Evolutionary conservation across 1,140 invertebrate species (phyloP), one percentile per base, ranked within the genome.

Genomic region (Anastrepha ludens): DNA sequence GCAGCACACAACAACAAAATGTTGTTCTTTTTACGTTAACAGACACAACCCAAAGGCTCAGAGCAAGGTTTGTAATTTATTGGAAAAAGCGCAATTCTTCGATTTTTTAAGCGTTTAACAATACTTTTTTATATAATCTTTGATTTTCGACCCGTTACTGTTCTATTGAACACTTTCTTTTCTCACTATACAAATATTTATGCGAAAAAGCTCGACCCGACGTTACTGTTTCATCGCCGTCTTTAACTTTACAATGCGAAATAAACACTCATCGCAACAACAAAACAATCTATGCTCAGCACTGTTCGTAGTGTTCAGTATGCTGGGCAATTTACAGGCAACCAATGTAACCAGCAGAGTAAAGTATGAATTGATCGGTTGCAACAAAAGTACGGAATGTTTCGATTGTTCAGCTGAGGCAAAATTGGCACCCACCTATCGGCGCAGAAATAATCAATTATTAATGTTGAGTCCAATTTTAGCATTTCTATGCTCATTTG

Each of bases 321-420:
- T 81, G 74, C 74, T 81, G 74, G 74, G 74, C 47, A 81, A 81
- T 81, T 81, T 55, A 47, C 44, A 50, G 67, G n/a, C 74, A 47
- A 55, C 74, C 74, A 81, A 55, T 44, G 70, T 74, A 47, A 74
- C 39, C 44, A 74, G 44, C 44, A 47, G 44, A n/a, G 70, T 15
- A 4, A 47, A 74, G n/a, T 81, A 55, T 55, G 41, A n/a, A 20
- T 55, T 81, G 74, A 3, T 17, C 50, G 74, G 74, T 81, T 81
- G 74, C 74, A 81, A 81, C n/a, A 81, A 81, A 81, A 55, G 74
- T 81, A 81, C 74, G 13, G 55, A 47, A 74, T 74, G 17, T 1
- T 74, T 74, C 67, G 67, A 74, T 47, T 74, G 2, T 3, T n/a
- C 39, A 74, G 3, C 15, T 44, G 67, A 41, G 67, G 44, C 39